phyloP scores from a whole-genome alignment of 2,113 vertebrate genomes.

The Dromas ardeola region DNA sequence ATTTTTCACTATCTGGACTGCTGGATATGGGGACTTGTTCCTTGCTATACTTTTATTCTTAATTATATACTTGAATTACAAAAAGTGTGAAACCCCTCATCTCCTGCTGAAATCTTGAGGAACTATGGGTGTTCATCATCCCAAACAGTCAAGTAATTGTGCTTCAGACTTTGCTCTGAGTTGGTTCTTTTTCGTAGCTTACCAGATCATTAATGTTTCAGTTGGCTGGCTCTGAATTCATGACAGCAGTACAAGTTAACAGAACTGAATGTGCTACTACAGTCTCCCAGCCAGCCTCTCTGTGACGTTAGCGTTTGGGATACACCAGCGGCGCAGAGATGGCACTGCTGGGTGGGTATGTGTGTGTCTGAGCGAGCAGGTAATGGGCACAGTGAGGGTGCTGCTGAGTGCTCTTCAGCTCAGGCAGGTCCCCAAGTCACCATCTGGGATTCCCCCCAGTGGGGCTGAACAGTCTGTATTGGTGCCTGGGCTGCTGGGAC shows the following conservation, averaged over 20 bases:
- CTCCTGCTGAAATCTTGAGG: neutral
- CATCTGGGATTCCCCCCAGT: neutral
- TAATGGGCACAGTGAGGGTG: neutral
- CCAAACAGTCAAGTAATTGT: neutral
- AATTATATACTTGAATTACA: neutral
- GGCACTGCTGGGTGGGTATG: neutral
- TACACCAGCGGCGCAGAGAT: neutral
- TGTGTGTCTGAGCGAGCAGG: neutral
- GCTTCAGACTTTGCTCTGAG: neutral
- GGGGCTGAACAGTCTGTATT: neutral
- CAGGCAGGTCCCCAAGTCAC: neutral
- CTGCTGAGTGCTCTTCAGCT: neutral
- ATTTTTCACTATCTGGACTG: neutral
- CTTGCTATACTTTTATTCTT: conserved; percentile 5
- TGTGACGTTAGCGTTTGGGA: neutral
- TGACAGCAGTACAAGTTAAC: neutral
- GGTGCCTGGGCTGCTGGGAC: neutral
- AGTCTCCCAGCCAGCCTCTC: neutral
- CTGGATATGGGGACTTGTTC: neutral
- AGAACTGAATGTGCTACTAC: neutral
- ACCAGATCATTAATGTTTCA: conserved; percentile 44
- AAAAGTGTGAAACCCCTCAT: neutral
- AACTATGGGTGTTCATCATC: neutral
- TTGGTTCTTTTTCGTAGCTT: neutral
- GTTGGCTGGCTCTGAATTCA: conserved; percentile 19